A percentile compares a stretch with the other conserved stretches of the same genome.
These are phyloP conservation scores for Pseudobourletiella spinata DNA, from an alignment of 1,140 invertebrate species.

Conservation along the genomic window DNA sequence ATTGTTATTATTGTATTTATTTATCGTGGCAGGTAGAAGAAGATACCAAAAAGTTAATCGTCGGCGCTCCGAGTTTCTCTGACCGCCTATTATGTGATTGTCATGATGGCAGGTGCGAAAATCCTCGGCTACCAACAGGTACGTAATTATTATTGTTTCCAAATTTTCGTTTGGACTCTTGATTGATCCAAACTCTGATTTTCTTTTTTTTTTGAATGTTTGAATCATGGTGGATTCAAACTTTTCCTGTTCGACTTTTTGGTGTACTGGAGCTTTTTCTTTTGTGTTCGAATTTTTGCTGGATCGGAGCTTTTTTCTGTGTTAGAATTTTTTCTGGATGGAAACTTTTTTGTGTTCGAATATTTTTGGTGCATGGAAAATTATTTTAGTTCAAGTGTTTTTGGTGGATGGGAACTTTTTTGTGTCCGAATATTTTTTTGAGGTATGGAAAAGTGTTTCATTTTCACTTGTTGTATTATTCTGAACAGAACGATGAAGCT, in stretches of 20 bases:
- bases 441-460: background rate
- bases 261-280: background rate
- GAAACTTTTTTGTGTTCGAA: background rate
- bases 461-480: background rate
- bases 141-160: background rate
- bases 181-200: no score
- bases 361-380: background rate
- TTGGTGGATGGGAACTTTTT: background rate
- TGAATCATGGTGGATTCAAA: no score
- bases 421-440: background rate
- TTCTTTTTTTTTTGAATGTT: no score
- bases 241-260: background rate
- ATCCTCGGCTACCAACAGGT: conserved; percentile 33
- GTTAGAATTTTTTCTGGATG: background rate
- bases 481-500: conserved; percentile 10
- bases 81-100: no score
- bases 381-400: background rate
- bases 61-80: no score
- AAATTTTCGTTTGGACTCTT: no score
- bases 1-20: no score
- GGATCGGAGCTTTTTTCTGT: background rate
- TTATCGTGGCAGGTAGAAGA: no score
- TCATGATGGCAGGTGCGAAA: conserved; percentile 32
- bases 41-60: no score
- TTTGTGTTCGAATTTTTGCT: background rate